Evolutionary conservation across 2,888 invertebrate genomes (phyloP).

Genomic region (Parelbella ahira): DNA sequence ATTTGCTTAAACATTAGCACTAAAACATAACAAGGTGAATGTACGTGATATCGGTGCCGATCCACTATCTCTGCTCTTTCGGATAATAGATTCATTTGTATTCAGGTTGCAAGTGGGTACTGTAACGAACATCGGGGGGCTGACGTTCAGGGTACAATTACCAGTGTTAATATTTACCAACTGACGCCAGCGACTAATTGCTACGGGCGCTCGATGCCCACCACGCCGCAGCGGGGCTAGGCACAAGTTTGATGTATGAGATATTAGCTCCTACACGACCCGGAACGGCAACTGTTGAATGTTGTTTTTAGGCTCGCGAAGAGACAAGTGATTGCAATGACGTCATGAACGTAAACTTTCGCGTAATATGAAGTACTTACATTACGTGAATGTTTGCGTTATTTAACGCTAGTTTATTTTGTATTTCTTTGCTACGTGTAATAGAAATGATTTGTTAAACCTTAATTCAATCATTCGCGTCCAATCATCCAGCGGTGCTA

Average conservation of each 20-base stretch:
- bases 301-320: conserved; percentile 6
- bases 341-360: no score
- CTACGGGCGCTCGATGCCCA: conserved; percentile 48
- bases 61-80: conserved; percentile 67
- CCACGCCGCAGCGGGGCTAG: conserved; percentile 23
- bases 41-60: conserved; percentile 61
- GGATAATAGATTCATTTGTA: conserved; percentile 78
- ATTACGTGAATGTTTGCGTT: no score
- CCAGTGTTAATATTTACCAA: conserved; percentile 78
- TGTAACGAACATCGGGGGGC: conserved; percentile 75
- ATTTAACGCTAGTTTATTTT: no score
- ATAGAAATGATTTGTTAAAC: no score
- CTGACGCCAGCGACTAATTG: conserved; percentile 74
- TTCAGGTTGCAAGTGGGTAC: conserved; percentile 70
- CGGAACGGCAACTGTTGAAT: conserved; percentile 15
- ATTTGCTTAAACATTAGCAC: conserved; percentile 48
- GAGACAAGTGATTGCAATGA: no score
- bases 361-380: no score
- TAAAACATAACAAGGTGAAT: no score
- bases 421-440: no score
- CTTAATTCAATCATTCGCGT: no score
- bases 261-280: conserved; percentile 13
- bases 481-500: no score
- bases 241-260: conserved; percentile 18
- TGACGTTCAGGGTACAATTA: conserved; percentile 75